Conservation (phyloP, 2,888 invertebrate genomes). For the Caenorhabditis drosophilae region DNA sequence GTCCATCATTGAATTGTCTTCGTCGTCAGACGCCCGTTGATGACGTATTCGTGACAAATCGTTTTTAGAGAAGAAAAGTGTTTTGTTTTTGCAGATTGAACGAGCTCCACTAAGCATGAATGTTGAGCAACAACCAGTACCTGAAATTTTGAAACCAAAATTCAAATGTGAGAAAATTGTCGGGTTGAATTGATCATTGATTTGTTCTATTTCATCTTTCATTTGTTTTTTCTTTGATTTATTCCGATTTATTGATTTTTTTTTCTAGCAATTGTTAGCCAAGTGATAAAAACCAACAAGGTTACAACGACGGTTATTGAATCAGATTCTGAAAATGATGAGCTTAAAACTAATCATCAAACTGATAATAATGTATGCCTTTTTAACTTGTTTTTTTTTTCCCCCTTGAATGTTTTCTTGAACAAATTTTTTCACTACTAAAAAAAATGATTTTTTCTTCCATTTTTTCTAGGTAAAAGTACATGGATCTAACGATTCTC, state of each 20-base stretch:
- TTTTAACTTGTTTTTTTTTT: no score
- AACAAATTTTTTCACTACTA: no score
- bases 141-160: slow-evolving; percentile 21
- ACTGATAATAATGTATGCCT: no score
- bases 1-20: slow-evolving; percentile 26
- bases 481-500: slow-evolving; percentile 7
- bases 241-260: not conserved
- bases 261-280: slow-evolving; percentile 34
- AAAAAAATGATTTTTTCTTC: no score
- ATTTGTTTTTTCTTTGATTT: not conserved
- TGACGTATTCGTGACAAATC: no score
- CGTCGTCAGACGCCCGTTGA: slow-evolving; percentile 13
- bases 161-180: slow-evolving; percentile 33
- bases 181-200: no score
- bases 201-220: no score
- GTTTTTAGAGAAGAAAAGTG: no score
- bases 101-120: not conserved
- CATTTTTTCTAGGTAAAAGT: slow-evolving; percentile 12
- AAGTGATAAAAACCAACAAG: slow-evolving; percentile 38
- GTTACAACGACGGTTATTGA: slow-evolving; percentile 23
- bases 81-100: slow-evolving; percentile 23
- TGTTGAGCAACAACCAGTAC: slow-evolving; percentile 10
- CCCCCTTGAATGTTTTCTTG: no score
- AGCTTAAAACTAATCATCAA: slow-evolving; percentile 5
- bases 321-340: slow-evolving; percentile 5